These are phyloP conservation scores for Dryobotodes eremita DNA, from an alignment of 2,888 invertebrate species.

Conservation along the genomic window DNA sequence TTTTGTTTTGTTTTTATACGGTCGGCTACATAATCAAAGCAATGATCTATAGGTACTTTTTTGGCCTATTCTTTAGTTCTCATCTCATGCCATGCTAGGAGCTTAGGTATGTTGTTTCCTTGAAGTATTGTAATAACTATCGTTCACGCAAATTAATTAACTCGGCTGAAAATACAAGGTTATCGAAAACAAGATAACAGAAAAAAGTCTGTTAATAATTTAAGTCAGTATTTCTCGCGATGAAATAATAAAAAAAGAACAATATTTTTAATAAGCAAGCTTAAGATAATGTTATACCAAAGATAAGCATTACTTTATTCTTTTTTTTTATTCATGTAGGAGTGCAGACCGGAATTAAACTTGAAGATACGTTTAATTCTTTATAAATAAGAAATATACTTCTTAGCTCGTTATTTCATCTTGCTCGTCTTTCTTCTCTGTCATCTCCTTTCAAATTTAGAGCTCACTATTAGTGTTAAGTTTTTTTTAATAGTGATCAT, in stretches of 20 bases:
- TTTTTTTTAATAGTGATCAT: no score
- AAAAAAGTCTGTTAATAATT: slow-evolving; percentile 32
- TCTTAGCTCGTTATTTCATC: no score
- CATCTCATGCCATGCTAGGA: no score
- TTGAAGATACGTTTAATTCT: no score
- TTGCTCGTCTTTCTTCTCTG: no score
- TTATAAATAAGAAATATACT: no score
- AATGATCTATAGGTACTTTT: not conserved
- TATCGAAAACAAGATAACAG: slow-evolving; percentile 51
- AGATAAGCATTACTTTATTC: not conserved
- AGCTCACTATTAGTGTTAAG: no score
- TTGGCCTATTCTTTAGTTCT: not conserved
- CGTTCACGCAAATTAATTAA: slow-evolving; percentile 43
- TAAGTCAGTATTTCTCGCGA: slow-evolving; percentile 42
- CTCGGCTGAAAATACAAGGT: slow-evolving; percentile 35
- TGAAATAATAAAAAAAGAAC: not conserved
- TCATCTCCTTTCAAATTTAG: no score
- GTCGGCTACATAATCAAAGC: not conserved
- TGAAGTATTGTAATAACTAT: slow-evolving; percentile 19
- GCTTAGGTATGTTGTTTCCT: not conserved
- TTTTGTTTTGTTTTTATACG: not conserved
- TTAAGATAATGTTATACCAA: not conserved
- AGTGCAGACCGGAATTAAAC: no score
- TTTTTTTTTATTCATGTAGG: no score
- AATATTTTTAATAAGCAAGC: not conserved